Conservation (phyloP, 2,888 invertebrate species). For the Aphidius colemani region DNA sequence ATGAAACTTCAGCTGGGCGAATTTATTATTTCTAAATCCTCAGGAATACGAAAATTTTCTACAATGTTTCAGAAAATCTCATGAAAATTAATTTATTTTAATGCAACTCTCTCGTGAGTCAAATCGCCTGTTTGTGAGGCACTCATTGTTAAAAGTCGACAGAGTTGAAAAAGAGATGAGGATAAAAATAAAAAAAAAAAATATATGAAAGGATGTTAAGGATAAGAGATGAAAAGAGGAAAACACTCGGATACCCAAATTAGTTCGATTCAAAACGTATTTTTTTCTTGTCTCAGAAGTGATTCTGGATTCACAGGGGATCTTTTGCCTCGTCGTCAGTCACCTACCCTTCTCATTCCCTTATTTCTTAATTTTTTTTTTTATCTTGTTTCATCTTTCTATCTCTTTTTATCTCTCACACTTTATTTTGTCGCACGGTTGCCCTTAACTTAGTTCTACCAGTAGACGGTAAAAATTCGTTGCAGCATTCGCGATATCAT, state of each 20-base stretch:
- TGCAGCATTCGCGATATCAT: constrained; percentile 18
- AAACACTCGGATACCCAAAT: constrained; percentile 36
- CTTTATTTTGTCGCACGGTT: constrained; percentile 28
- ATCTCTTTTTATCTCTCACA: no score
- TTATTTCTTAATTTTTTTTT: no score
- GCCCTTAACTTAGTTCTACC: constrained; percentile 19
- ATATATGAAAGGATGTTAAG: no score
- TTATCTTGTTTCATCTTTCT: no score
- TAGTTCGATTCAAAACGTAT: constrained; percentile 52
- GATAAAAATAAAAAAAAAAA: no score
- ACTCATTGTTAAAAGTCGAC: constrained; percentile 34
- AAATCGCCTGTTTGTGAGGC: neutral
- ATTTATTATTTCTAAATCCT: constrained; percentile 51
- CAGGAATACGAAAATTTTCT: constrained; percentile 39
- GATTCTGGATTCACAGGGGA: neutral
- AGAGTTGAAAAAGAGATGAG: neutral
- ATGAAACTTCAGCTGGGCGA: constrained; percentile 34
- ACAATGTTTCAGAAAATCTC: constrained; percentile 50
- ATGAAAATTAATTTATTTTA: constrained; percentile 55
- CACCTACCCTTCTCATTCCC: no score
- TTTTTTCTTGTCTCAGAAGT: constrained; percentile 37
- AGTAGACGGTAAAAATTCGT: constrained; percentile 8
- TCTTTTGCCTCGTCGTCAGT: no score
- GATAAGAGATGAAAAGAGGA: neutral
- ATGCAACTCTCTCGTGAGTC: constrained; percentile 37